Evolutionary conservation across 2,797 vertebrate species (phyloP).

Genomic region (Urocyon cinereoargenteus): DNA sequence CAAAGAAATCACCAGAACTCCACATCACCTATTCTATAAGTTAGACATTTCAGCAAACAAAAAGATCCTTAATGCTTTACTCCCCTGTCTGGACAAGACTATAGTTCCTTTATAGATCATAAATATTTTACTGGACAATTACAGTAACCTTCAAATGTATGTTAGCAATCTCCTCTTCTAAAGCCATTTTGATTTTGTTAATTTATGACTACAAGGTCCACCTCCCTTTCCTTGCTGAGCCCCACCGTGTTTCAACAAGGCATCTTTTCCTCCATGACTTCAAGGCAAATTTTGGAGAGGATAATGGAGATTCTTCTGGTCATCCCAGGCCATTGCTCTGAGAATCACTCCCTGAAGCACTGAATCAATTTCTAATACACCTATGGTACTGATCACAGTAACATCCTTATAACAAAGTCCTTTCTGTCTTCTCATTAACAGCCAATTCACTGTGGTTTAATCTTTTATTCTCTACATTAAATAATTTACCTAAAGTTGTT

Average conservation of each 20-base stretch:
- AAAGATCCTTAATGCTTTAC: background rate
- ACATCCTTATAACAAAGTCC: background rate
- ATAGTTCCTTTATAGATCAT: background rate
- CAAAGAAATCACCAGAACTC: background rate
- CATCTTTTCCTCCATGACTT: background rate
- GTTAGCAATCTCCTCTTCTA: background rate
- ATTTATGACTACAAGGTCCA: background rate
- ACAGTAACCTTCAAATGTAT: background rate
- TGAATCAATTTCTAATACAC: background rate
- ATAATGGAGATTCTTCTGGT: background rate
- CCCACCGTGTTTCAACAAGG: background rate
- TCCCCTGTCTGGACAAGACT: background rate
- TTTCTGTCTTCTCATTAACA: background rate
- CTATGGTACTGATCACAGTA: background rate
- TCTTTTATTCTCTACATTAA: background rate
- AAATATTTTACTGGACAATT: background rate
- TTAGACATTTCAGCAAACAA: background rate
- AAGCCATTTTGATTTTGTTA: background rate
- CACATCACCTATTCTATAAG: background rate
- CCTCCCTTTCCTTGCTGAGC: background rate
- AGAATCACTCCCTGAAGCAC: background rate
- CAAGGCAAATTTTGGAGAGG: background rate
- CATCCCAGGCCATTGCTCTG: background rate
- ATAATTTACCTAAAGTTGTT: background rate
- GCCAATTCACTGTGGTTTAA: background rate